These are phyloP conservation scores for Larimichthys polyactis DNA, from an alignment of 2,113 vertebrate genomes.

Conservation along the genomic window DNA sequence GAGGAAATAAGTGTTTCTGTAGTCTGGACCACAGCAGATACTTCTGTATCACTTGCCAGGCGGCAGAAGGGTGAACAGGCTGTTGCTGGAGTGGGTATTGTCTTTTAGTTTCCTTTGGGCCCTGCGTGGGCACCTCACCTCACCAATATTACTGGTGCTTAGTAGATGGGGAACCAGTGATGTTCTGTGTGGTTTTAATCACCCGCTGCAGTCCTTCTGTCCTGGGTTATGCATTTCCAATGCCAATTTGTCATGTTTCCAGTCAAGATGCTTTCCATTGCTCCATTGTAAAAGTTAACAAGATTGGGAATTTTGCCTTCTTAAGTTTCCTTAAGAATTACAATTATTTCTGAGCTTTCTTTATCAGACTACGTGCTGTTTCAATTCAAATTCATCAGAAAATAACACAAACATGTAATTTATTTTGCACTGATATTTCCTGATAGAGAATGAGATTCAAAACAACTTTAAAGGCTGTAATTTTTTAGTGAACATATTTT, in stretches of 20 bases:
- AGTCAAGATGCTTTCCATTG: not conserved
- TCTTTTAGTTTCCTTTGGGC: not conserved
- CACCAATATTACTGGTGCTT: no score
- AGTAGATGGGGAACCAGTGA: not conserved
- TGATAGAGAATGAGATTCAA: constrained; percentile 8
- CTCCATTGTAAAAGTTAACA: not conserved
- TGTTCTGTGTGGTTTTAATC: not conserved
- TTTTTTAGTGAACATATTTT: constrained; percentile 17
- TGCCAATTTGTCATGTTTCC: not conserved
- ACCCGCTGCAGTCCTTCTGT: not conserved
- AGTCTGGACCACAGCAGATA: not conserved
- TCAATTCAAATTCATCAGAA: not conserved
- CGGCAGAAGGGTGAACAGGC: not conserved
- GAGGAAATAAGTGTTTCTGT: not conserved
- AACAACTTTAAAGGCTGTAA: not conserved
- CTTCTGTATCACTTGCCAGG: no score
- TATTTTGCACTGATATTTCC: not conserved
- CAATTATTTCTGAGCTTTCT: not conserved
- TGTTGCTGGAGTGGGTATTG: not conserved
- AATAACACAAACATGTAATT: constrained; percentile 7
- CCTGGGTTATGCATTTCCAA: not conserved
- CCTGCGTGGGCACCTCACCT: not conserved
- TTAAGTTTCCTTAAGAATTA: not conserved
- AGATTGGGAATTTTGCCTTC: not conserved
- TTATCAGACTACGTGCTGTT: not conserved